Conservation (phyloP, 2,113 vertebrate species). For the Tenebrosternarchus preto region DNA sequence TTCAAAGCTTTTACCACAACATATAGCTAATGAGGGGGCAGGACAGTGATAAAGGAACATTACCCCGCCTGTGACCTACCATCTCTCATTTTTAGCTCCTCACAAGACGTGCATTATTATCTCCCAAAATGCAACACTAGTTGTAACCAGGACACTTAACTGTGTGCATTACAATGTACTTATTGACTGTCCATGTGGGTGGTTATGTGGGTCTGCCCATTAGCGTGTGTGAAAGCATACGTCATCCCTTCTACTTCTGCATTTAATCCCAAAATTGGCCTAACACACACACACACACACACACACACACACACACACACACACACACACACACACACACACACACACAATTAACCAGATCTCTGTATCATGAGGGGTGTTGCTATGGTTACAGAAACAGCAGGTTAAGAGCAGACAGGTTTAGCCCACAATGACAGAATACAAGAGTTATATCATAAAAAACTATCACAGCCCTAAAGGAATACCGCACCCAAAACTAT, state of each 20-base stretch:
- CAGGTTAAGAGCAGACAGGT: not conserved
- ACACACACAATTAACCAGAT: conserved; percentile 27
- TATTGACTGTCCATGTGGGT: no score
- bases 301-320: conserved; percentile 32
- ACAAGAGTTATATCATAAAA: not conserved
- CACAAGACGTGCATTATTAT: no score
- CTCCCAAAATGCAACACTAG: no score
- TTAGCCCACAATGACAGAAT: not conserved
- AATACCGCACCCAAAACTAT: not conserved
- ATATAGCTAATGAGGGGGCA: no score
- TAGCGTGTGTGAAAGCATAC: no score
- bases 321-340: conserved; percentile 21
- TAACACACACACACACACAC: not conserved
- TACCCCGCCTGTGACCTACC: no score
- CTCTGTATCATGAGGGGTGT: conserved; percentile 19
- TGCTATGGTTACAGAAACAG: conserved; percentile 20
- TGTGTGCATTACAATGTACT: no score
- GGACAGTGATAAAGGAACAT: no score
- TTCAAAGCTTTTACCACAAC: no score
- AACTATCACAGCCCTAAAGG: not conserved
- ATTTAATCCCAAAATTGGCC: not conserved
- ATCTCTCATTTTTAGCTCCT: no score
- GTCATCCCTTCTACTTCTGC: not conserved
- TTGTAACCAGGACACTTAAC: no score
- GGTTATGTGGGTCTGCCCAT: no score